These are phyloP conservation scores for Oreohelix idahoensis DNA, from an alignment of 1,140 invertebrate genomes.

Conservation along the genomic window DNA sequence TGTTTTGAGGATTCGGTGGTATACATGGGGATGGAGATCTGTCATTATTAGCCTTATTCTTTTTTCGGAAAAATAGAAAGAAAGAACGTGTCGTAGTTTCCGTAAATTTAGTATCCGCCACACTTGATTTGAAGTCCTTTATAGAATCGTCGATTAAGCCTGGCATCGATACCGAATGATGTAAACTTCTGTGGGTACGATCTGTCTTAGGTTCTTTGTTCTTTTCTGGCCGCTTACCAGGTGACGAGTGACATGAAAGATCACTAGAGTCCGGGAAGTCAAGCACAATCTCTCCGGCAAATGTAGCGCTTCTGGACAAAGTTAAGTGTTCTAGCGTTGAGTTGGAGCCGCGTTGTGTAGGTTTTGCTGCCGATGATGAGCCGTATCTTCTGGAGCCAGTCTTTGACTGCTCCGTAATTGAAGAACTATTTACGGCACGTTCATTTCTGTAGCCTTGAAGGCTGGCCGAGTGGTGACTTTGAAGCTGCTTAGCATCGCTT, in stretches of 20 bases:
- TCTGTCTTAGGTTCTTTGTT: neutral
- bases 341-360: neutral
- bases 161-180: neutral
- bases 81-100: neutral
- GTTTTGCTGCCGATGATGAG: neutral
- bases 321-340: neutral
- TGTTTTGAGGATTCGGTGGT: neutral
- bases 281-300: neutral
- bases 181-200: neutral
- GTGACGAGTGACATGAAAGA: neutral
- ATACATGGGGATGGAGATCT: neutral
- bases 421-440: neutral
- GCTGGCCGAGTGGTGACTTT: neutral
- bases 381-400: neutral
- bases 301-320: neutral
- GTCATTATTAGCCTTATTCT: constrained; percentile 10
- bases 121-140: neutral
- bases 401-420: neutral
- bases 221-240: neutral
- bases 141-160: neutral
- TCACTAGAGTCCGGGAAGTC: neutral
- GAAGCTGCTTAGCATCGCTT: neutral
- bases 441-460: neutral
- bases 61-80: constrained; percentile 3
- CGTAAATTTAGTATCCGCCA: neutral